A percentile compares a stretch with the other conserved stretches of the same genome.
These are phyloP conservation scores for Hemicordylus capensis DNA, from an alignment of 2,113 vertebrate genomes.

Conservation along the genomic window DNA sequence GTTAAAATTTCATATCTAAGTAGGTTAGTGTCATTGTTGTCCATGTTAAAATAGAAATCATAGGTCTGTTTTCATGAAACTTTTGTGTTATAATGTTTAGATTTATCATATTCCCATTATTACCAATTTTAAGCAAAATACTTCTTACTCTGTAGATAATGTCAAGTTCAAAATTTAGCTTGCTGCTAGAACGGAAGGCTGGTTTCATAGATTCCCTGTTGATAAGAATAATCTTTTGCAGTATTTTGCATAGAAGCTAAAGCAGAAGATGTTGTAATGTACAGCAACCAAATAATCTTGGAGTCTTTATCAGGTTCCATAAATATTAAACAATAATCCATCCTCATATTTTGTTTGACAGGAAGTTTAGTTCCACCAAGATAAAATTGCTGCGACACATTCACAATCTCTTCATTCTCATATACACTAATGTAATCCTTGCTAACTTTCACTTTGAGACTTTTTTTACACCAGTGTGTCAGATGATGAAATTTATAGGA, in stretches of 20 bases:
- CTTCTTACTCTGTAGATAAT: background rate
- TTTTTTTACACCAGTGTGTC: no score
- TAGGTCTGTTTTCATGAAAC: background rate
- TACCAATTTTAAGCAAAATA: background rate
- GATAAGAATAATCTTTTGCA: slow-evolving; percentile 47
- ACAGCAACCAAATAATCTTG: slow-evolving; percentile 48
- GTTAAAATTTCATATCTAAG: no score
- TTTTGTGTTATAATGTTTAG: background rate
- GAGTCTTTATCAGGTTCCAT: slow-evolving; percentile 62
- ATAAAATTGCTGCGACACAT: slow-evolving; percentile 57
- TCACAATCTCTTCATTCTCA: slow-evolving; percentile 44
- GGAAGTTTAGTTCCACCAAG: slow-evolving; percentile 50
- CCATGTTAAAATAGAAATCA: background rate
- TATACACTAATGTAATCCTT: slow-evolving; percentile 30
- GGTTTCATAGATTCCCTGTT: slow-evolving; percentile 27
- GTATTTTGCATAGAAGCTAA: slow-evolving; percentile 50
- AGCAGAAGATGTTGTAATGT: slow-evolving; percentile 47
- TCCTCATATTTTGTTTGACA: slow-evolving; percentile 57
- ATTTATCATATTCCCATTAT: background rate
- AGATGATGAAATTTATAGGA: no score
- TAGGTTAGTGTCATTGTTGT: background rate
- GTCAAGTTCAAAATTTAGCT: slow-evolving; percentile 33
- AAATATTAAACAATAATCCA: slow-evolving; percentile 51
- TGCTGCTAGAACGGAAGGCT: slow-evolving; percentile 31
- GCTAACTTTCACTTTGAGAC: background rate